Evolutionary conservation across 2,888 invertebrate species (phyloP).

Genomic region (Seira musarum): DNA sequence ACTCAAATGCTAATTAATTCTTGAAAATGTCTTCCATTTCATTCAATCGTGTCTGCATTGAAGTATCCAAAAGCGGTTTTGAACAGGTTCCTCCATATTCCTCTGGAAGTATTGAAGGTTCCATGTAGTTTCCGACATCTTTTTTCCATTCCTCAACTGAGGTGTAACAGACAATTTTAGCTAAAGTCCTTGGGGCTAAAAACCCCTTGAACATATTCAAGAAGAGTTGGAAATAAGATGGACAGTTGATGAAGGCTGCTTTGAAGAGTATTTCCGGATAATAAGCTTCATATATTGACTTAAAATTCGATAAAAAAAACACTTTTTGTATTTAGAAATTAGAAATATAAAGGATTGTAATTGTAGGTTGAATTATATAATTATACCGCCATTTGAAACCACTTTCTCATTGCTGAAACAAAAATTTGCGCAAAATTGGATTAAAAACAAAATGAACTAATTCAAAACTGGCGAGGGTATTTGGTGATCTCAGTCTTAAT

Average conservation of each 20-base stretch:
- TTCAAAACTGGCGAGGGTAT: no score
- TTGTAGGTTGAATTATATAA: not conserved
- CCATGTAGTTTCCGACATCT: not conserved
- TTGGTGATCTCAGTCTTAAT: not conserved
- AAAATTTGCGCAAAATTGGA: no score
- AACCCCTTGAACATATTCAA: constrained; percentile 23
- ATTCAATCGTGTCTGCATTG: no score
- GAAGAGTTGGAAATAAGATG: constrained; percentile 13
- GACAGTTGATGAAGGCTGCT: constrained; percentile 22
- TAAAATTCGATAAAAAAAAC: not conserved
- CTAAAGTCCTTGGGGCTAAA: constrained; percentile 9
- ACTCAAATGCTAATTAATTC: no score
- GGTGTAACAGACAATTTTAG: constrained; percentile 4
- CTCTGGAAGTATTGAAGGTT: not conserved
- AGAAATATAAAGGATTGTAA: not conserved
- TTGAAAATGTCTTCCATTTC: no score
- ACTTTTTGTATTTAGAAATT: no score
- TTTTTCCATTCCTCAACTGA: constrained; percentile 29
- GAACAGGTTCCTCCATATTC: constrained; percentile 28
- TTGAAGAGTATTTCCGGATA: constrained; percentile 18
- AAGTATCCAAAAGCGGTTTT: no score
- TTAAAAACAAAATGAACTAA: no score
- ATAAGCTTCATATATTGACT: constrained; percentile 29
- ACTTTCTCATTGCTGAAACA: not conserved
- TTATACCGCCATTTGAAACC: not conserved